phyloP scores from a whole-genome alignment of 2,113 vertebrate genomes.

The Motacilla alba region DNA sequence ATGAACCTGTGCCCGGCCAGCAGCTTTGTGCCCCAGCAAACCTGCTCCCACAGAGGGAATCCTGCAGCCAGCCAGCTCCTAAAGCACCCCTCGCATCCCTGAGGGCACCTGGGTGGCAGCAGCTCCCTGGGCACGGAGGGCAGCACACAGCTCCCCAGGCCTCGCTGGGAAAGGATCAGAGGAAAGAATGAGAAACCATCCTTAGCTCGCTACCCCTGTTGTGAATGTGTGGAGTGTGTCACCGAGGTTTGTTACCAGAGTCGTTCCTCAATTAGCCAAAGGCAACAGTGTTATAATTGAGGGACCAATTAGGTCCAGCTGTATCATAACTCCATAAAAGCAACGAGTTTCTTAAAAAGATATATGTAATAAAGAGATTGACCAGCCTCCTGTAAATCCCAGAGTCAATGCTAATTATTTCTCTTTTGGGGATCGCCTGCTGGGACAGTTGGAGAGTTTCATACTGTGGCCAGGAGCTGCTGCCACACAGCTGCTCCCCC shows the following conservation, averaged over 20 bases:
- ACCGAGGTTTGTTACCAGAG: not conserved
- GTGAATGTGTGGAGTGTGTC: not conserved
- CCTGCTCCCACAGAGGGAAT: accelerated
- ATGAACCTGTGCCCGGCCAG: accelerated
- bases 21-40: not conserved
- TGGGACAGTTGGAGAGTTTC: not conserved
- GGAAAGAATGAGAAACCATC: not conserved
- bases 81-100: accelerated
- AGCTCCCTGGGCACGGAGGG: no score
- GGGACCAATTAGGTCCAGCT: not conserved
- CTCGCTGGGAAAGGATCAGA: not conserved
- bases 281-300: not conserved
- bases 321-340: not conserved
- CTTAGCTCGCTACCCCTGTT: not conserved
- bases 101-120: not conserved
- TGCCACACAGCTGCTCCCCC: not conserved
- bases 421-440: not conserved
- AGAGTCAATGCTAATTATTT: not conserved
- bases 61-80: accelerated
- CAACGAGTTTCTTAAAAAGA: not conserved
- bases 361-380: not conserved
- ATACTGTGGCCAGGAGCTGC: not conserved
- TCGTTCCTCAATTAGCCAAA: not conserved
- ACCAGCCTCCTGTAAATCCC: not conserved
- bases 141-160: no score